Percentiles rank a stretch among this genome's conserved stretches.
Evolutionary conservation across 1,140 invertebrate genomes (phyloP).

Genomic region (Grapholita molesta): DNA sequence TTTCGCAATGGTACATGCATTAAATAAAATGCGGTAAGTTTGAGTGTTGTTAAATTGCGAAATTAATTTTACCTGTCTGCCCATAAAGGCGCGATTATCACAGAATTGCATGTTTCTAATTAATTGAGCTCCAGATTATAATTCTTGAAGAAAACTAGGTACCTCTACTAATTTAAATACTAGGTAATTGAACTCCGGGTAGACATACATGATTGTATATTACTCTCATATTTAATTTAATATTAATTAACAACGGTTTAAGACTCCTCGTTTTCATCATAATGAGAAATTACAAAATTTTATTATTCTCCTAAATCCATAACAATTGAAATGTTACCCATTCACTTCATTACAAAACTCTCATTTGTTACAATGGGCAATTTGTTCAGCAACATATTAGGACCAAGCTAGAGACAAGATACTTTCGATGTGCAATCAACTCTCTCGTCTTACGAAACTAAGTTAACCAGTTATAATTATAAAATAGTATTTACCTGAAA

Average conservation of each 20-base stretch:
- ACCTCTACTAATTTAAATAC: not conserved
- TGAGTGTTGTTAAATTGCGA: not conserved
- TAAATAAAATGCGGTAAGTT: not conserved
- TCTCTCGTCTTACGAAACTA: not conserved
- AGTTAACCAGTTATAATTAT: conserved; percentile 3
- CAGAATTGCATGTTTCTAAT: too few species aligned
- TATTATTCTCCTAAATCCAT: not conserved
- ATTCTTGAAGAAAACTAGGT: not conserved
- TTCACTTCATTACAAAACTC: not conserved
- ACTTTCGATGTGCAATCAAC: not conserved
- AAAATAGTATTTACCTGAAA: not conserved
- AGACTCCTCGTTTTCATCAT: not conserved
- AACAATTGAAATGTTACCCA: conserved; percentile 2
- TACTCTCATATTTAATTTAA: not conserved
- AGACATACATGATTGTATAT: too few species aligned
- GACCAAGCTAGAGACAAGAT: not conserved
- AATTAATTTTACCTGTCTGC: not conserved
- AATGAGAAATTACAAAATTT: not conserved
- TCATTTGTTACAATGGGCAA: not conserved
- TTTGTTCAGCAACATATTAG: conserved; percentile 4
- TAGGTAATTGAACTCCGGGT: too few species aligned
- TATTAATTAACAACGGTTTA: not conserved
- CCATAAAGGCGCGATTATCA: too few species aligned
- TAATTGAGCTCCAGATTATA: not conserved
- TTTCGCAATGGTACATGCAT: not conserved